Percentiles rank a stretch among this genome's conserved stretches.
These are phyloP conservation scores for Ichneumoninae sp. DNA, from an alignment of 2,888 invertebrate species.

Conservation along the genomic window DNA sequence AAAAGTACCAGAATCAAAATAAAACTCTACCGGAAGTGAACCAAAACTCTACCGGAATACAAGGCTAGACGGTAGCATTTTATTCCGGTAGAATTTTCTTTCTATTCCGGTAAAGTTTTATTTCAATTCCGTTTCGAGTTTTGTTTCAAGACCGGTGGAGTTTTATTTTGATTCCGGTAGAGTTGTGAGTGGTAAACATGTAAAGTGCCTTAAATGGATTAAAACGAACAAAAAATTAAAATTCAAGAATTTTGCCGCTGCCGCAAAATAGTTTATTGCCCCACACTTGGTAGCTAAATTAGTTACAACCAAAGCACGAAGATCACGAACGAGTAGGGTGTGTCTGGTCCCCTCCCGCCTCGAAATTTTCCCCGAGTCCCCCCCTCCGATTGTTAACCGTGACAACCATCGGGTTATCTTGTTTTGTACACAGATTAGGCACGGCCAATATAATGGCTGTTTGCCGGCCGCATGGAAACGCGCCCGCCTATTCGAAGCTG, in stretches of 20 bases:
- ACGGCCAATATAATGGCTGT: slow-evolving; percentile 82
- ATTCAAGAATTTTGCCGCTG: neutral
- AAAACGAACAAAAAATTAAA: neutral
- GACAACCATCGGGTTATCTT: slow-evolving; percentile 78
- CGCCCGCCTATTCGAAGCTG: slow-evolving; percentile 68
- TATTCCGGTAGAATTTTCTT: no score
- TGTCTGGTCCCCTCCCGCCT: slow-evolving; percentile 48
- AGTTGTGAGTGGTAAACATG: no score
- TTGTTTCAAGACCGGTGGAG: no score
- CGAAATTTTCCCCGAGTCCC: slow-evolving; percentile 18
- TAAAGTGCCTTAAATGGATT: neutral
- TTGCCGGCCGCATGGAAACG: slow-evolving; percentile 65
- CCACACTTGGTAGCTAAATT: neutral
- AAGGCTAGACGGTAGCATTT: no score
- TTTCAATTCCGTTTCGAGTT: no score
- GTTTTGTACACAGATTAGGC: slow-evolving; percentile 82
- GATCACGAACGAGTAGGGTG: slow-evolving; percentile 58
- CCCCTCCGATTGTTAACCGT: slow-evolving; percentile 67
- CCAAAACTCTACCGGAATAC: no score
- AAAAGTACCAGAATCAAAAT: no score
- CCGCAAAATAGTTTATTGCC: neutral
- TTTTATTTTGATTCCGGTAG: no score
- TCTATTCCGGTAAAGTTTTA: no score
- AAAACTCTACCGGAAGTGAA: no score
- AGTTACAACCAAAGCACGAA: slow-evolving; percentile 40